Percentiles rank a stretch among this genome's conserved stretches.
Evolutionary conservation across 2,797 vertebrate genomes (phyloP).

Genomic region (Clarias platycephalus): DNA sequence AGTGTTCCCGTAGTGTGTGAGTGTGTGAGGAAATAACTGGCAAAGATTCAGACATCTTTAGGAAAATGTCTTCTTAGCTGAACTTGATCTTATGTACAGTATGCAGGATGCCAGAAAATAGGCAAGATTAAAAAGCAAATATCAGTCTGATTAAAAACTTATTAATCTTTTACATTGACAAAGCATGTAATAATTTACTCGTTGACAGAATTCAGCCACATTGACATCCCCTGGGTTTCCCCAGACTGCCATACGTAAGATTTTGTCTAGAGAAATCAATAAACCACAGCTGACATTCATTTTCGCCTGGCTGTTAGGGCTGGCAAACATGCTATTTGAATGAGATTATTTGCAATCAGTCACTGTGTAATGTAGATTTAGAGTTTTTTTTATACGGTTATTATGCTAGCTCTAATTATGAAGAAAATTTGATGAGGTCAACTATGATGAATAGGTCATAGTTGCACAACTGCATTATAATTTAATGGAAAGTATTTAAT

Average conservation of each 20-base stretch:
- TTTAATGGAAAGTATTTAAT: constrained; percentile 23
- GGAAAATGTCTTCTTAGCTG: background rate
- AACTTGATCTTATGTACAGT: background rate
- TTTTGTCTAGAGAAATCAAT: constrained; percentile 13
- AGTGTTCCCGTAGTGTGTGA: too few relatives aligned
- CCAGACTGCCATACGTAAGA: background rate
- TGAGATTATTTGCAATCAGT: constrained; percentile 44
- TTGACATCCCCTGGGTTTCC: background rate
- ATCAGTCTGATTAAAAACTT: background rate
- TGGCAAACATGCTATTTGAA: constrained; percentile 42
- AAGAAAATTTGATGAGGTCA: constrained; percentile 33
- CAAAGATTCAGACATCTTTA: background rate
- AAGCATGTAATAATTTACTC: too few relatives aligned
- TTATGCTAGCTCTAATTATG: constrained; percentile 24
- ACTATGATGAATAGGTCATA: constrained; percentile 44
- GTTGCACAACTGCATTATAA: constrained; percentile 25
- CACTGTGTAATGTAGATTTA: constrained; percentile 27
- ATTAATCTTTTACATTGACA: background rate
- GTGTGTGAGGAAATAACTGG: background rate
- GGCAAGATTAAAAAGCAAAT: background rate
- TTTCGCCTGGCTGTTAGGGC: constrained; percentile 16
- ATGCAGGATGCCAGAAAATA: background rate
- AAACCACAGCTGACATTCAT: constrained; percentile 5
- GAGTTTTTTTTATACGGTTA: constrained; percentile 35
- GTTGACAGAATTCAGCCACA: background rate